Base-by-base conservation (phyloP, 1,140 invertebrate species). In the Hesperophylax magnus region DNA sequence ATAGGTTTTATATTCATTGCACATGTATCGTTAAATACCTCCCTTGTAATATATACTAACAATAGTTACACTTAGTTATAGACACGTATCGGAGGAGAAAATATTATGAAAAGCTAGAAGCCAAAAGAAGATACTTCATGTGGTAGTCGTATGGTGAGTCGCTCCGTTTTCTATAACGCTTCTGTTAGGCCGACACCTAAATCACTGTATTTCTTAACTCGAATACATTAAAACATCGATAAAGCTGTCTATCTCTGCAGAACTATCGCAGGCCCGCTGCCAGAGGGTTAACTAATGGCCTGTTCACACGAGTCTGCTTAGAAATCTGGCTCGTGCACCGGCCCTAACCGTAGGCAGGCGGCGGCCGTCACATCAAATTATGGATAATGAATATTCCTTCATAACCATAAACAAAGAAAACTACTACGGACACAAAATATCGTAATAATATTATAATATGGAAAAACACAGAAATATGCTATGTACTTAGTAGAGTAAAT, bases 211-310 rank as follows among this genome's bases (percentile, higher is more conserved):
- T 53, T 47, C 77, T 81, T 81, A 83, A 76, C 74, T 80, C 53
- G 79, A 83, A 77, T 81, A 81, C 74, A 78, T 83, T 69, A 83
- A 81, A 84, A 84, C 82, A 84, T 78, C 77, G 75, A 84, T 81
- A 77, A 84, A 84, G 82, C 82, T 81, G 82, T 53, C 76, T 83
- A 84, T 84, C 82, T 80, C 82, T 81, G 61, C 75, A 18, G 34
- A 81, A 84, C 82, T 84, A 81, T 47, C 77, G 56, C 52, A 14
- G 11, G 74, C 72, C 39, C 54, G 24, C 79, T 47, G 79, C 65
- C 24, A 31, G 34, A 58, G 71, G 58, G 58, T 65, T 69, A 52
- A 18, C 67, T 47, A 77, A 14, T 1, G 39, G 39, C 39, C 39
- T 14, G 39, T 47, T 47, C 39, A 14, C 39, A 14, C 39, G 11